These are phyloP conservation scores for Dermolepida albohirtum DNA, from an alignment of 2,888 invertebrate genomes.

Conservation along the genomic window DNA sequence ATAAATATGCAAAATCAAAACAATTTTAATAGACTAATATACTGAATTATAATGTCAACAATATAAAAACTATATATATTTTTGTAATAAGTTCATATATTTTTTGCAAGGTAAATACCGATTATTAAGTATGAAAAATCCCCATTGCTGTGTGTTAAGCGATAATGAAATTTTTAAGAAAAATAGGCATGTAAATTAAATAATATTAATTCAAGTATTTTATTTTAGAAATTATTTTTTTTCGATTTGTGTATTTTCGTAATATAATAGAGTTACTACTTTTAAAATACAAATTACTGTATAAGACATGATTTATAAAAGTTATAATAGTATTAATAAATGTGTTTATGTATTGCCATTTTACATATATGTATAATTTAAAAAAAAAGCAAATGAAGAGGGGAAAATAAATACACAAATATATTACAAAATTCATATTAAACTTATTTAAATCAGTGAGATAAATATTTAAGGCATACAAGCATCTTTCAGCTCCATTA, in stretches of 20 bases:
- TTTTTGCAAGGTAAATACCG: too few species aligned
- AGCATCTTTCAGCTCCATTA: not conserved
- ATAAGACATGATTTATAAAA: not conserved
- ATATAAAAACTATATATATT: too few species aligned
- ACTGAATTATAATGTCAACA: too few species aligned
- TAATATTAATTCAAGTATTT: too few species aligned
- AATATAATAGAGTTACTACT: slow-evolving; percentile 16
- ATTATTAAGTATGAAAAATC: too few species aligned
- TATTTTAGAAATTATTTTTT: too few species aligned
- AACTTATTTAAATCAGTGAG: slow-evolving; percentile 14
- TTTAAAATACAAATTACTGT: not conserved
- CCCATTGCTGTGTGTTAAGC: not conserved
- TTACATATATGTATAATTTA: slow-evolving; percentile 1
- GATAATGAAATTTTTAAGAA: too few species aligned
- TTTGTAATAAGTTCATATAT: too few species aligned
- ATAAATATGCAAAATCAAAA: too few species aligned
- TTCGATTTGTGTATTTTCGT: slow-evolving; percentile 3
- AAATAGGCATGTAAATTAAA: not conserved
- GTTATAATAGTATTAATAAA: slow-evolving; percentile 9
- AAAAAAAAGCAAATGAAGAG: not conserved
- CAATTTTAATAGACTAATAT: too few species aligned
- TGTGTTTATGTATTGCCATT: slow-evolving; percentile 35
- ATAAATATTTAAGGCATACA: slow-evolving; percentile 25
- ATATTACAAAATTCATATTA: not conserved
- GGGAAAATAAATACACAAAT: slow-evolving; percentile 27